phyloP scores from a whole-genome alignment of 2,888 invertebrate genomes.

The Dascillus cervinus region DNA sequence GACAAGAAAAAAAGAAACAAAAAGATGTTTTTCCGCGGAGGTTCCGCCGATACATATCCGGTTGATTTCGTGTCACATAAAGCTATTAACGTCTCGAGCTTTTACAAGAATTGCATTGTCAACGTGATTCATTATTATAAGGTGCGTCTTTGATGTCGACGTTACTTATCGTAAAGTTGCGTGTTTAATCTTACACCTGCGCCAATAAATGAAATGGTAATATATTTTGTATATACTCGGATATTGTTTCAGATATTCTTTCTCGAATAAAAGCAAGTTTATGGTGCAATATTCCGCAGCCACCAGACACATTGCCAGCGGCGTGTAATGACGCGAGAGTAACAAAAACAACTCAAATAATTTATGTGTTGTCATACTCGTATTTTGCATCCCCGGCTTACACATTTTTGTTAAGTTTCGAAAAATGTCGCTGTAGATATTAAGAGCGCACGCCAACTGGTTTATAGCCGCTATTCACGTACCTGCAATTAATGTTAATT shows the following conservation, averaged over 20 bases:
- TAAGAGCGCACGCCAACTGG: constrained; percentile 7
- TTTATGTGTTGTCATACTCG: constrained; percentile 25
- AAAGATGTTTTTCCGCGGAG: constrained; percentile 37
- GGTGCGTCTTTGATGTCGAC: constrained; percentile 10
- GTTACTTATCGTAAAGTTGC: constrained; percentile 15
- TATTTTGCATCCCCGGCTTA: constrained; percentile 9
- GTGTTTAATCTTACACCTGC: constrained; percentile 27
- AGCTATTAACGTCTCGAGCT: constrained; percentile 33
- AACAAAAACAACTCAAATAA: constrained; percentile 27
- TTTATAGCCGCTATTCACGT: constrained; percentile 6
- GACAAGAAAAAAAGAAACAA: too few species aligned
- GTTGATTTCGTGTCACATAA: constrained; percentile 37
- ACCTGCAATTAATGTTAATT: constrained; percentile 8
- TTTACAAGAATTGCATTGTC: constrained; percentile 39
- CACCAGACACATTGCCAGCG: constrained; percentile 23
- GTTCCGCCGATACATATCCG: constrained; percentile 38
- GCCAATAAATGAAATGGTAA: constrained; percentile 28
- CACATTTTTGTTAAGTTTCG: background rate
- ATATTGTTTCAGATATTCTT: constrained; percentile 28
- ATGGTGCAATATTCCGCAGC: constrained; percentile 29
- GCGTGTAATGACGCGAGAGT: constrained; percentile 26
- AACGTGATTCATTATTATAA: constrained; percentile 35
- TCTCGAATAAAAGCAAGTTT: constrained; percentile 24
- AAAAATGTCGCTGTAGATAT: background rate
- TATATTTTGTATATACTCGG: too few species aligned